phyloP scores from a whole-genome alignment of 92 coral and sea anemone species.

The Blastomussa wellsi region DNA sequence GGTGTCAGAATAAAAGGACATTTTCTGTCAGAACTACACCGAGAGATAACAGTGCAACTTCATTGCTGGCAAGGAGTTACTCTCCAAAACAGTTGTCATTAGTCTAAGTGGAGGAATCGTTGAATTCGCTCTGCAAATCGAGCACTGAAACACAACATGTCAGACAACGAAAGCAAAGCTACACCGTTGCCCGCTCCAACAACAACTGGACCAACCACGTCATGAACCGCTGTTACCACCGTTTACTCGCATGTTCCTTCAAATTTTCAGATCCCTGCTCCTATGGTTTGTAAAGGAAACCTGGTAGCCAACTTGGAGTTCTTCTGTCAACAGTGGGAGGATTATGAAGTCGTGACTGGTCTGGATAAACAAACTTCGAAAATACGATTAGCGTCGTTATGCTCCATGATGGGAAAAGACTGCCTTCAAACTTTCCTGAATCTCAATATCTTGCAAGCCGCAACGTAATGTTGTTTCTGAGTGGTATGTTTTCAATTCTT shows the following conservation, averaged over 20 bases:
- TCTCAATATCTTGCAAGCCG: constrained; percentile 36
- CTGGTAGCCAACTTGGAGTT: constrained; percentile 44
- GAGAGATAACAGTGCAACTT: constrained; percentile 4
- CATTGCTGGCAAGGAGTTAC: not conserved
- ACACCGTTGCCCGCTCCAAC: not conserved
- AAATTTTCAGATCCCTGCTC: constrained; percentile 8
- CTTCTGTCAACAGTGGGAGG: constrained; percentile 46
- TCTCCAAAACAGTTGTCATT: not conserved
- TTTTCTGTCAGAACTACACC: not conserved
- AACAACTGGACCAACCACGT: not conserved
- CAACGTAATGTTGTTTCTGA: constrained; percentile 52
- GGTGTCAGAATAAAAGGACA: constrained; percentile 25
- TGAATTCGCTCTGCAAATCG: constrained; percentile 9
- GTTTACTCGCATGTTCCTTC: not conserved
- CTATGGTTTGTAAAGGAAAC: constrained; percentile 39
- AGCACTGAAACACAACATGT: constrained; percentile 10
- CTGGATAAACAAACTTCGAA: constrained; percentile 26
- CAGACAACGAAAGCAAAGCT: not conserved
- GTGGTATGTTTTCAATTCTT: constrained; percentile 20
- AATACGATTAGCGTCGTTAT: constrained; percentile 10
- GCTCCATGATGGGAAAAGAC: constrained; percentile 48
- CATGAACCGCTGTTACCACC: not conserved
- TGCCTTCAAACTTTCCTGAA: constrained; percentile 39
- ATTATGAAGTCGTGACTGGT: constrained; percentile 48
- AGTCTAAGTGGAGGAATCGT: not conserved